Evolutionary conservation across 1,140 invertebrate species (phyloP).

Genomic region (Zaprionus davidi): DNA sequence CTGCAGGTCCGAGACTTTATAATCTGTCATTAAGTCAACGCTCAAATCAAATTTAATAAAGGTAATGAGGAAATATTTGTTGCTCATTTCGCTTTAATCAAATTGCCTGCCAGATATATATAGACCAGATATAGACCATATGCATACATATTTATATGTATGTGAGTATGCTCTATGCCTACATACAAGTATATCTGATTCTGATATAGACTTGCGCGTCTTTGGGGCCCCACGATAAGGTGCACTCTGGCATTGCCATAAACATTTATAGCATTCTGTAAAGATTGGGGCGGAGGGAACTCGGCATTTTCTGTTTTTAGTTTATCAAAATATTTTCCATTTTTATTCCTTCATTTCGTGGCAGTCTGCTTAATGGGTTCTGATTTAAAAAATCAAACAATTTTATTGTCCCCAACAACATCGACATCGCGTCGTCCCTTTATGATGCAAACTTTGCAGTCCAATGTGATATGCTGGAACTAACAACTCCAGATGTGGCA

Average conservation of each 20-base stretch:
- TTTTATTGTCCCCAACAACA: conserved; percentile 66
- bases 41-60: conserved; percentile 27
- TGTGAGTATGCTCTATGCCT: conserved; percentile 18
- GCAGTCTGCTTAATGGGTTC: conserved; percentile 69
- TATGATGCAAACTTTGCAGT: conserved; percentile 63
- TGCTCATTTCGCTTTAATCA: conserved; percentile 30
- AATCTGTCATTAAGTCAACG: conserved; percentile 18
- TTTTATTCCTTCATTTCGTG: conserved; percentile 9
- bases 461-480: conserved; percentile 49
- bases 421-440: conserved; percentile 29
- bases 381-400: conserved; percentile 77
- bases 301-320: conserved; percentile 2
- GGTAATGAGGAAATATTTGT: conserved; percentile 9
- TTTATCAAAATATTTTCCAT: conserved; percentile 20
- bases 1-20: conserved; percentile 1
- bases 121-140: not conserved
- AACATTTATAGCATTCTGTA: conserved; percentile 34
- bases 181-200: conserved; percentile 7
- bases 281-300: not conserved
- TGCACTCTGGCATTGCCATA: conserved; percentile 35
- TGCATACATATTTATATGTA: conserved; percentile 15
- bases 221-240: conserved; percentile 26
- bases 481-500: not conserved
- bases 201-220: conserved; percentile 16
- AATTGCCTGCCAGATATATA: conserved; percentile 14